A percentile compares a stretch with the other conserved stretches of the same genome.
These are phyloP conservation scores for Passer domesticus DNA, from an alignment of 2,113 vertebrate species.

Conservation along the genomic window DNA sequence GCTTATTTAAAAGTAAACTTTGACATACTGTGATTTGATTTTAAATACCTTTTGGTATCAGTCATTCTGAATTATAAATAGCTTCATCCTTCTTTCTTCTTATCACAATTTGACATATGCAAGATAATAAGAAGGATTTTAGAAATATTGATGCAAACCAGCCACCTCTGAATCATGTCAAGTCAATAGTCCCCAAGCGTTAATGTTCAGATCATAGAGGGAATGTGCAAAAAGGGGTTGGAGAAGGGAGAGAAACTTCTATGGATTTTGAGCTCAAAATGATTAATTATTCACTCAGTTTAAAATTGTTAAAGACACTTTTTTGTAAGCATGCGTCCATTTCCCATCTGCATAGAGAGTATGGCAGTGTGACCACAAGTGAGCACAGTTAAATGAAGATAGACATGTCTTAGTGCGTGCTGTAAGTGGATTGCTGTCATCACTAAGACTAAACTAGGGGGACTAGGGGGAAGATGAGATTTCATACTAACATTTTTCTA, in stretches of 20 bases:
- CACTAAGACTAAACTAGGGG: constrained; percentile 32
- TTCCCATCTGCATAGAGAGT: constrained; percentile 40
- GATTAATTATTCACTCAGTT: constrained; percentile 46
- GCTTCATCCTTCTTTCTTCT: constrained; percentile 64
- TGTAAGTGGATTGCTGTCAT: constrained; percentile 65
- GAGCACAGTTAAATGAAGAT: constrained; percentile 56
- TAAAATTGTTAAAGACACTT: constrained; percentile 51
- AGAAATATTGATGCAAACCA: constrained; percentile 68
- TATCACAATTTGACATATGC: constrained; percentile 68
- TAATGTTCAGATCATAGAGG: constrained; percentile 34
- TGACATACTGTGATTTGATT: constrained; percentile 34
- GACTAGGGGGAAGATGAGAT: constrained; percentile 24
- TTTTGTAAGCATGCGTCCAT: constrained; percentile 4
- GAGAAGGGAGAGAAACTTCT: neutral
- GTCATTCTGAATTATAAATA: constrained; percentile 67
- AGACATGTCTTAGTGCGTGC: constrained; percentile 33
- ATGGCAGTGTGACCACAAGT: constrained; percentile 28
- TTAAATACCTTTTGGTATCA: constrained; percentile 58
- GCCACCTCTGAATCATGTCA: constrained; percentile 57
- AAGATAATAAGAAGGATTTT: constrained; percentile 71
- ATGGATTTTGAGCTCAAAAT: constrained; percentile 29
- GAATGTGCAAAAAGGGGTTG: neutral
- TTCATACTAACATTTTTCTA: neutral
- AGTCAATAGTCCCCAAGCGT: constrained; percentile 38
- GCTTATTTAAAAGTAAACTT: constrained; percentile 59